Evolutionary conservation across 2,888 invertebrate genomes (phyloP).

Genomic region (Apodemia mormo): DNA sequence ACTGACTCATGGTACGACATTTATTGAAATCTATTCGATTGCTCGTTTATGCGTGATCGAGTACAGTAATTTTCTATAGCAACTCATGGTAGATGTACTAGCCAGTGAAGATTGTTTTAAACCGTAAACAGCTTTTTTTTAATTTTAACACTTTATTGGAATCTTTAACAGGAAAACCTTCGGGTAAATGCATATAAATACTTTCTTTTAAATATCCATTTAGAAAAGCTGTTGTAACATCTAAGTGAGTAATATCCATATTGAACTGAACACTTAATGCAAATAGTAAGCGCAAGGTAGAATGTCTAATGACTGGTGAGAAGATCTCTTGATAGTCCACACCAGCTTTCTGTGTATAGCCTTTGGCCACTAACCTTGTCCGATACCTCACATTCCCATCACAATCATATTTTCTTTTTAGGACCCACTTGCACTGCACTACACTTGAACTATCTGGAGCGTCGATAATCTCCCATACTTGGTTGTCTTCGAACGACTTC

Average conservation of each 20-base stretch:
- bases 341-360: not conserved
- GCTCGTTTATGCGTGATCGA: no score
- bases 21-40: no score
- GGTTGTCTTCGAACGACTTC: slow-evolving; percentile 28
- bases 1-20: no score
- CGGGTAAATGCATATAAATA: no score
- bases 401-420: slow-evolving; percentile 26
- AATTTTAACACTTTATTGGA: slow-evolving; percentile 31
- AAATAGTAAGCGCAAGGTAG: not conserved
- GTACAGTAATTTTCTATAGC: no score
- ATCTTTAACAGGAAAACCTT: slow-evolving; percentile 9
- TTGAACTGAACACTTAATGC: not conserved
- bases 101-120: slow-evolving; percentile 24
- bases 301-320: not conserved
- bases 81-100: no score
- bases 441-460: slow-evolving; percentile 23
- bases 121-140: slow-evolving; percentile 49
- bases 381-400: slow-evolving; percentile 23
- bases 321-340: not conserved
- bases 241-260: not conserved
- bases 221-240: slow-evolving; percentile 21
- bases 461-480: slow-evolving; percentile 27
- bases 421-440: slow-evolving; percentile 26
- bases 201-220: slow-evolving; percentile 1
- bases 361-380: slow-evolving; percentile 18